Base-by-base conservation (phyloP, 2,888 invertebrate genomes). In the Phyto melanocephala region DNA sequence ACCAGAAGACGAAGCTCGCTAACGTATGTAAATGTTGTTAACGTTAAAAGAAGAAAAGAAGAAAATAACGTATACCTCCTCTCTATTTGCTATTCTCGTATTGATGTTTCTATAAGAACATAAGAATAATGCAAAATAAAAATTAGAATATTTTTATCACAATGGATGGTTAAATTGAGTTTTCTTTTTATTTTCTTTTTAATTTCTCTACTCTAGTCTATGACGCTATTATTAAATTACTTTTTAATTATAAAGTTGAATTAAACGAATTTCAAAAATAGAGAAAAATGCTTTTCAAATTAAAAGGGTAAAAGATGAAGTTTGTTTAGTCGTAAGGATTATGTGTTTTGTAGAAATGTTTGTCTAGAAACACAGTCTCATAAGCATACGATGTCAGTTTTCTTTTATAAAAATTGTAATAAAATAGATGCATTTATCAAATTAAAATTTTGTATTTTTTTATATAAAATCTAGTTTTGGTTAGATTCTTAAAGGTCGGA, bases 61-160 rank as follows among this genome's bases (percentile, higher is more conserved):
- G n/a, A n/a, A n/a, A n/a, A 72, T 45, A 62, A 50, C 40, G 67
- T 68, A 35, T 74, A 52, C 20, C 68, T 75, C 35, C 47, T 45
- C 15, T 45, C 63, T 35, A 50, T 22, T 28, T 40, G 42, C 33
- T 65, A 3, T 17, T 35, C 17, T 56, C 35, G 17, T 47, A 17
- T 65, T 65, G 47, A 67, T 79, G 82, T 79, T 75, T 67, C 75
- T 79, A 75, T 6, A 79, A 75, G 42, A 20, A 74, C 54, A 45
- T 47, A 11, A 17, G 45, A 68, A 13, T 10, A 72, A 58, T 33
- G 20, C 37, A 35, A 65, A 68, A 56, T 56, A 62, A 56, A 54
- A 80, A 47, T 42, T 52, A 35, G 11, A 62, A 56, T 60, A 52
- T 24, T 47, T 50, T 70, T 15, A 40, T 63, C 10, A 47, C 45